Evolutionary conservation across 1,140 invertebrate genomes (phyloP), one percentile per base, ranked within the genome.

Genomic region (Neotoxoptera formosana): DNA sequence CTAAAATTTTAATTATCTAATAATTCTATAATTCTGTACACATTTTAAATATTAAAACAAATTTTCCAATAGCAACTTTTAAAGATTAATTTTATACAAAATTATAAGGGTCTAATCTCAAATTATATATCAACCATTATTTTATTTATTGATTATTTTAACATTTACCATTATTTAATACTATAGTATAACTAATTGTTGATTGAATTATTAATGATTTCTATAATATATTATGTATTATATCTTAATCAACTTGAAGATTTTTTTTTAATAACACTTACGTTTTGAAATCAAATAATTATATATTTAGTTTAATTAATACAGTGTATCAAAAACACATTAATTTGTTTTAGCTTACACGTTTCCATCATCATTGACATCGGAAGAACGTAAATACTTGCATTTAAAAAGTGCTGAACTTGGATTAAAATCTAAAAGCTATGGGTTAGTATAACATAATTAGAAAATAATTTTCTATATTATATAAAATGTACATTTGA

Each of bases 381-480:
- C 51, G 0, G 91, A 93, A 47, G 91, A 93, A 53, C 91, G 91
- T 34, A 93, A 93, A 56, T 93, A 86, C 25, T 93, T 93, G 45
- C 91, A 93, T 36, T 51, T 93, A 84, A 93, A 93, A 53, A 51
- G 91, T 93, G 91, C 91, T 41, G 91, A 93, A n/a, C 81, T 93
- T 83, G 91, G 91, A 56, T 84, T 93, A 93, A 93, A 93, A 56
- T 53, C 91, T 53, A 93, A 93, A 93, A 93, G 91, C 25, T 51
- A 93, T 56, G 91, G 91, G 91, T 86, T 41, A 86, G 91, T 91
- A 48, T 23, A 41, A 48, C 4, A 47, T 25, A 0, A 41, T 36
- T 60, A 30, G 51, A 53, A 53, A 53, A 21, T 53, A 53, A 23
- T 53, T 21, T 23, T 21, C 20, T 53, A 21, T 53, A 53, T 21